Evolutionary conservation across 2,888 invertebrate species (phyloP), one percentile per base, ranked within the genome.

Genomic region (Ichneumoninae sp.): DNA sequence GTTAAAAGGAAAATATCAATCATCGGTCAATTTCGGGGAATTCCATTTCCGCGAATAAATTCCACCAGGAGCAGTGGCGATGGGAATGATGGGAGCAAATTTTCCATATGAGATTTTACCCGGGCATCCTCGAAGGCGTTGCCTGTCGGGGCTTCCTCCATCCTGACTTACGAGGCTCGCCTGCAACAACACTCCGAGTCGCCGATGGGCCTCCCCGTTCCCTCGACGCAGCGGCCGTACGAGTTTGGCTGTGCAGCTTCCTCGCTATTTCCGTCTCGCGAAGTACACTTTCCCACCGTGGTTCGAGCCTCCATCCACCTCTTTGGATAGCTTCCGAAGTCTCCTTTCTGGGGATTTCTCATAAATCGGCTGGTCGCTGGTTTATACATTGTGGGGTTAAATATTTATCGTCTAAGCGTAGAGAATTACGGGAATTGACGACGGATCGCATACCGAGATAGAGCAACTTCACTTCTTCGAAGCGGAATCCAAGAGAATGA

Each of bases 161-260:
- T 62, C 57, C 66, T 79, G 82, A 84, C 81, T 81, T 84, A 84
- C 81, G 81, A 79, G 76, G 66, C 52, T 82, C 76, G 82, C 68
- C 82, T 84, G 82, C 75, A 84, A 84, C 81, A 79, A 82, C 84
- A 84, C 76, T 65, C 75, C 78, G 10, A 84, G 57, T 66, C 74
- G 65, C 65, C 22, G 80, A 84, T 69, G 72, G 74, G 44, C 44
- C 74, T 65, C 44, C 30, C 69, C 33, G 40, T 44, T 16, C 30
- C 19, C 16, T 65, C n/a, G 40, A 13, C 33, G 33, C 33, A 22
- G 65, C 36, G 22, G 10, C 19, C 10, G 19, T 66, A 50, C 33
- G 47, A 19, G 65, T 47, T 65, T 60, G 5, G 30, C 75, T 50
- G 30, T 8, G 26, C 52, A 76, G 80, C 84, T 57, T 82, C 84